Evolutionary conservation across 2,113 vertebrate species (phyloP), one percentile per base, ranked within the genome.

Genomic region (Amazona vittata): DNA sequence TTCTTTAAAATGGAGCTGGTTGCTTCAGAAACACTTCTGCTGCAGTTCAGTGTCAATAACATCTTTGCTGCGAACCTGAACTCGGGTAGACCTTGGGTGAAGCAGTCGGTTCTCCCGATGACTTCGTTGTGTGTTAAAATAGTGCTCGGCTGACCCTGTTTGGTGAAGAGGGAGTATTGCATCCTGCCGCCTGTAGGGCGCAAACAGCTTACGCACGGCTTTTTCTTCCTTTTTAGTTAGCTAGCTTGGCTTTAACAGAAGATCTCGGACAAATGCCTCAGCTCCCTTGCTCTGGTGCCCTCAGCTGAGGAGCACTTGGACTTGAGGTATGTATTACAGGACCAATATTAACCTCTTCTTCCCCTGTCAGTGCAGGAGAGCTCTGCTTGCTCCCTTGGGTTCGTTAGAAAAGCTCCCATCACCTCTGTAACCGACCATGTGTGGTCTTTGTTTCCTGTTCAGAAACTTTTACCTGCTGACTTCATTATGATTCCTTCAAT

Each of bases 131-230:
- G 5, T 11, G 64, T 1, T 67, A 43, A 6, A 43, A 9, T 1
- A 60, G 93, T 70, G 94, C 86, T 92, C 26, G 70, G 47, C 80
- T 96, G 96, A 94, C 97, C 33, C 96, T 94, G 76, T 89, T 93
- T 15, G 97, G 95, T 39, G 92, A 50, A 57, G 25, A 60, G 59
- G 1, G 49, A 70, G 95, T 29, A 92, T 18, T 96, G 93, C 94
- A 97, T 5, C 35, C 64, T 25, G 25, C 5, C 9, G 2, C 3
- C 39, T 50, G 50, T 17, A 18, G 41, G 24, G 26, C 2, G 49
- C 35, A 17, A 3, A 47, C 31, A 33, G 0, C 1, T 26, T 10
- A 1, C 1, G 11, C 20, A 0, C 0, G 18, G 12, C 1, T 29
- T 28, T 33, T 18, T 6, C 39, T 5, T 28, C 22, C 37, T 2